A percentile compares a stretch with the other conserved stretches of the same genome.
Evolutionary conservation across 2,113 vertebrate genomes (phyloP).

Genomic region (Labeo catla): DNA sequence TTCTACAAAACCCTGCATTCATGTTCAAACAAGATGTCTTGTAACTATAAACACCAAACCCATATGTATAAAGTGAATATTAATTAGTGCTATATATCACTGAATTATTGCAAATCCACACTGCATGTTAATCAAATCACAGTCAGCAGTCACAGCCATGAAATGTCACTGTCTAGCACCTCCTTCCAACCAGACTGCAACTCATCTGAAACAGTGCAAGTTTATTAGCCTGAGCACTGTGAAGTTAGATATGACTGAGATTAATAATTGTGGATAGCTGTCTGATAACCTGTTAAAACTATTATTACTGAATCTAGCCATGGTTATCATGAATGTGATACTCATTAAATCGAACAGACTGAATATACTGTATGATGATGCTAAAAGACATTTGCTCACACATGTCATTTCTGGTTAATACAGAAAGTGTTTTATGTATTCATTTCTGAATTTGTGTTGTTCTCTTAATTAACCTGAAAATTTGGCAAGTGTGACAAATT

Average conservation of each 20-base stretch:
- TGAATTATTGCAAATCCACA: slow-evolving; percentile 11
- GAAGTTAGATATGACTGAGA: background rate
- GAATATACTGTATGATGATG: too few relatives aligned
- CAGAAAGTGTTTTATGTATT: background rate
- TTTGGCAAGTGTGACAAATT: background rate
- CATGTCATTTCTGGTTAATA: background rate
- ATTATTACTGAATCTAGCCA: background rate
- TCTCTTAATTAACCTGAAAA: background rate
- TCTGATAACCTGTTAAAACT: background rate
- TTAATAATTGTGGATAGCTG: background rate
- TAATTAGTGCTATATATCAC: background rate
- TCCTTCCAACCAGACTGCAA: background rate
- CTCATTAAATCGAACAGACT: too few relatives aligned
- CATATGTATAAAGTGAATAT: background rate
- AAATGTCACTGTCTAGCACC: slow-evolving; percentile 6
- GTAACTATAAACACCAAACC: background rate
- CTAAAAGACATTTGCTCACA: too few relatives aligned
- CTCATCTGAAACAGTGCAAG: background rate
- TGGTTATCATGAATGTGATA: background rate
- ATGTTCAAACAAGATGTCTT: background rate
- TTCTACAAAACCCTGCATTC: background rate
- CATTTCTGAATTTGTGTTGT: background rate
- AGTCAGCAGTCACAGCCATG: slow-evolving; percentile 10
- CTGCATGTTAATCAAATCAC: slow-evolving; percentile 1
- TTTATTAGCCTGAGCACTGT: background rate